A percentile compares a stretch with the other conserved stretches of the same genome.
Evolutionary conservation across 1,140 invertebrate species (phyloP).

Genomic region (Acromyrmex heyeri): DNA sequence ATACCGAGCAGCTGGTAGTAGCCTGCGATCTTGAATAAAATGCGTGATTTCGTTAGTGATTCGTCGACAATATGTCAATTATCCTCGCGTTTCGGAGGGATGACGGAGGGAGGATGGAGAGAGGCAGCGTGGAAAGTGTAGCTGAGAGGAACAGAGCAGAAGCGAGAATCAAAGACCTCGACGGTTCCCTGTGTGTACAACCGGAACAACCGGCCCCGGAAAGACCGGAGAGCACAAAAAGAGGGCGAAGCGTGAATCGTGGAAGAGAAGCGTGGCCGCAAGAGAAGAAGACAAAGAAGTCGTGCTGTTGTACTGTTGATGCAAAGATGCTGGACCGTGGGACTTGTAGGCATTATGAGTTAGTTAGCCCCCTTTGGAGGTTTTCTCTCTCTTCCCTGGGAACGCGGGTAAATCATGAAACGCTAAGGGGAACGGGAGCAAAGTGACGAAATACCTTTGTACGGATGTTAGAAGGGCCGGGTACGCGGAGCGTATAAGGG

Average conservation of each 20-base stretch:
- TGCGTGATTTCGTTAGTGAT: constrained; percentile 22
- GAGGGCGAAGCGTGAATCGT: constrained; percentile 61
- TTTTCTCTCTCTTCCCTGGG: constrained; percentile 38
- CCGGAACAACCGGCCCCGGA: constrained; percentile 56
- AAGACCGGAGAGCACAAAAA: constrained; percentile 56
- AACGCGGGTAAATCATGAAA: constrained; percentile 39
- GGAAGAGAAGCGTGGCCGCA: constrained; percentile 48
- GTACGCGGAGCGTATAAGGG: neutral
- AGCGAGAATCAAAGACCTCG: constrained; percentile 53
- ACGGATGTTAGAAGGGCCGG: neutral
- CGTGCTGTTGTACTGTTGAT: constrained; percentile 32
- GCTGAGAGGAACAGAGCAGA: constrained; percentile 60
- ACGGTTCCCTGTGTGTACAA: constrained; percentile 42
- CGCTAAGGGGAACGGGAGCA: neutral
- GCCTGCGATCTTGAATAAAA: constrained; percentile 7
- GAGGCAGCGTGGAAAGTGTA: constrained; percentile 43
- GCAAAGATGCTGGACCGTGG: constrained; percentile 44
- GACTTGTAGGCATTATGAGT: constrained; percentile 40
- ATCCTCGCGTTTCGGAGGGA: constrained; percentile 20
- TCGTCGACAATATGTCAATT: constrained; percentile 44
- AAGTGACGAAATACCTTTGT: constrained; percentile 32
- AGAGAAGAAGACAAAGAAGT: constrained; percentile 51
- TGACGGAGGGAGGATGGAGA: neutral
- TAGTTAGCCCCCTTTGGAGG: constrained; percentile 35
- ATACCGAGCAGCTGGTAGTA: constrained; percentile 55